phyloP scores from a whole-genome alignment of 2,113 vertebrate species.

The Sinocyclocheilus anophthalmus region DNA sequence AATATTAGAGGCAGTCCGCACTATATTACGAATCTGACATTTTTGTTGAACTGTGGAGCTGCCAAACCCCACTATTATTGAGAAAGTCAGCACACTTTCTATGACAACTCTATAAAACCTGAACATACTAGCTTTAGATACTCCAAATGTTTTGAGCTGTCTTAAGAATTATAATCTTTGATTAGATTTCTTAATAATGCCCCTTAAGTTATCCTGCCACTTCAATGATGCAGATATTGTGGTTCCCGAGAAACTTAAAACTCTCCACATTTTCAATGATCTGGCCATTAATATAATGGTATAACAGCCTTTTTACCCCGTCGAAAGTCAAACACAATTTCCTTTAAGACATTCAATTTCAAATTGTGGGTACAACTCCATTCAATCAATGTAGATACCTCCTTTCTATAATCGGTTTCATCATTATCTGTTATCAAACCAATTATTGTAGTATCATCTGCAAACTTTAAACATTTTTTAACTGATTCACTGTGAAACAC shows the following conservation, averaged over 20 bases:
- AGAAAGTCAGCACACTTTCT: neutral
- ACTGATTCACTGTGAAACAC: too few species aligned
- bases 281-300: too few species aligned
- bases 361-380: too few species aligned
- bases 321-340: too few species aligned
- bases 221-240: neutral
- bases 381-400: too few species aligned
- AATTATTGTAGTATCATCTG: too few species aligned
- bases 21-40: neutral
- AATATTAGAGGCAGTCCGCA: neutral
- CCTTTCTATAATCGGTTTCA: too few species aligned
- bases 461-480: too few species aligned
- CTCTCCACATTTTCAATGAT: neutral
- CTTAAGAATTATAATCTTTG: neutral
- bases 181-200: neutral
- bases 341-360: too few species aligned
- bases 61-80: neutral
- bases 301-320: too few species aligned
- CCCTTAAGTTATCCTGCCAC: neutral
- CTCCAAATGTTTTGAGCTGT: constrained; percentile 11
- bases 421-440: too few species aligned
- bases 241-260: constrained; percentile 14
- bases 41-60: neutral
- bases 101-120: neutral
- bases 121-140: neutral